Evolutionary conservation across 2,797 vertebrate species (phyloP).

Genomic region (Takifugu rubripes): DNA sequence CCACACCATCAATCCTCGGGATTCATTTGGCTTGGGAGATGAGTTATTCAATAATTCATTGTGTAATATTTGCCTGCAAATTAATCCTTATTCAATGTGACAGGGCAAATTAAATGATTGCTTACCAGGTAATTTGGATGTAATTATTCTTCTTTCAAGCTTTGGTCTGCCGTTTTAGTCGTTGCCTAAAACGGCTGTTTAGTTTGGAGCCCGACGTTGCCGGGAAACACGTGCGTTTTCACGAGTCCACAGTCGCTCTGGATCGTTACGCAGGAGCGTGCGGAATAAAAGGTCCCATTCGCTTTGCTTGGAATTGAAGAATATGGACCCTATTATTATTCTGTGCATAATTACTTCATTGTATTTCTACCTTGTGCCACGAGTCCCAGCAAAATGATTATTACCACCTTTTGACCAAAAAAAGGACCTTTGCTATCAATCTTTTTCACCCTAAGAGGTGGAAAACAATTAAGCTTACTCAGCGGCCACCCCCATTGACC

Average conservation of each 20-base stretch:
- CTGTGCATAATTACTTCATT: too few relatives aligned
- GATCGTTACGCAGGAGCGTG: too few relatives aligned
- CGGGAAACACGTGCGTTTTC: not conserved
- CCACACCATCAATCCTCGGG: constrained; percentile 71
- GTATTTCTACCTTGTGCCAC: too few relatives aligned
- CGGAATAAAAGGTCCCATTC: too few relatives aligned
- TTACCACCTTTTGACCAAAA: not conserved
- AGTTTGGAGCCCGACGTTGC: constrained; percentile 51
- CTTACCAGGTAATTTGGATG: constrained; percentile 71
- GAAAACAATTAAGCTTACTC: constrained; percentile 56
- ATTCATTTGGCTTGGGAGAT: constrained; percentile 72
- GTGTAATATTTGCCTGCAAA: constrained; percentile 73
- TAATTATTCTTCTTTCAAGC: constrained; percentile 70
- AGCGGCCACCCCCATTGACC: constrained; percentile 51
- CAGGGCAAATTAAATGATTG: constrained; percentile 72
- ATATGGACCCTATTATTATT: too few relatives aligned
- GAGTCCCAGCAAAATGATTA: constrained; percentile 7
- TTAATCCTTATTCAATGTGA: constrained; percentile 75
- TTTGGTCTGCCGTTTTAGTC: constrained; percentile 20
- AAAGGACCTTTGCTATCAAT: constrained; percentile 25
- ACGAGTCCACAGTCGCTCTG: too few relatives aligned
- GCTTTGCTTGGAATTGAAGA: constrained; percentile 1
- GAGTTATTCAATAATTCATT: constrained; percentile 76
- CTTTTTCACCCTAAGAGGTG: constrained; percentile 53
- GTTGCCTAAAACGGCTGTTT: constrained; percentile 21